Evolutionary conservation across 2,888 invertebrate species (phyloP).

Genomic region (Bellardia bayeri): DNA sequence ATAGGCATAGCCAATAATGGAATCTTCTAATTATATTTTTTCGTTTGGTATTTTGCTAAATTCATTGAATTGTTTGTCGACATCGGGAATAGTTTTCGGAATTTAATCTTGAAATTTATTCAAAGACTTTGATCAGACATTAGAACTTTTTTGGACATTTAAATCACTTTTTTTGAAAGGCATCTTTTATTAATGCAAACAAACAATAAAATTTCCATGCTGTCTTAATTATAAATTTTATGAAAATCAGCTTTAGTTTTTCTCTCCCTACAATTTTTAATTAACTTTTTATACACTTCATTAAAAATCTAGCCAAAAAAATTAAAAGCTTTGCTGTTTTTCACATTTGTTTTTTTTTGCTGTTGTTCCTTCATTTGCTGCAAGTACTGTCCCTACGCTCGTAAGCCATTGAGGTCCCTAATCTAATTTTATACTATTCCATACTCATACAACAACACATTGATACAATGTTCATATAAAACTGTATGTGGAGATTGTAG

Average conservation of each 20-base stretch:
- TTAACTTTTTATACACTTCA: conserved; percentile 49
- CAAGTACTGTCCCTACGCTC: conserved; percentile 6
- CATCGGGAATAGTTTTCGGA: too few species aligned
- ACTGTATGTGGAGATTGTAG: background rate
- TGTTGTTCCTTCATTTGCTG: too few species aligned
- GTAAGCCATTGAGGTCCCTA: conserved; percentile 41
- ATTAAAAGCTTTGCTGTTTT: conserved; percentile 6
- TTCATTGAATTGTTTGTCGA: too few species aligned
- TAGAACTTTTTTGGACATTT: too few species aligned
- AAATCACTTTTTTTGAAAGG: too few species aligned
- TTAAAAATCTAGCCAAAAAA: conserved; percentile 25
- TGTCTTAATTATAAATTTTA: background rate
- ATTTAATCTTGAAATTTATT: too few species aligned
- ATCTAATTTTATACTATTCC: conserved; percentile 51
- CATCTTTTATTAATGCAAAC: too few species aligned
- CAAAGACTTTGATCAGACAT: too few species aligned
- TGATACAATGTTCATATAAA: background rate
- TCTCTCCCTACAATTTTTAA: conserved; percentile 24
- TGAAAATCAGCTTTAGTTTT: background rate
- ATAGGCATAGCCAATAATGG: too few species aligned
- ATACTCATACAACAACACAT: background rate
- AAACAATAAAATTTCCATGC: too few species aligned
- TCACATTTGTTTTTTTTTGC: background rate
- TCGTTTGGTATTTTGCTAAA: too few species aligned
- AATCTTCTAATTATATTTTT: too few species aligned